Percentiles rank a stretch among this genome's conserved stretches.
These are phyloP conservation scores for Mastomys natalensis DNA, from an alignment of 2,113 vertebrate genomes.

Conservation along the genomic window DNA sequence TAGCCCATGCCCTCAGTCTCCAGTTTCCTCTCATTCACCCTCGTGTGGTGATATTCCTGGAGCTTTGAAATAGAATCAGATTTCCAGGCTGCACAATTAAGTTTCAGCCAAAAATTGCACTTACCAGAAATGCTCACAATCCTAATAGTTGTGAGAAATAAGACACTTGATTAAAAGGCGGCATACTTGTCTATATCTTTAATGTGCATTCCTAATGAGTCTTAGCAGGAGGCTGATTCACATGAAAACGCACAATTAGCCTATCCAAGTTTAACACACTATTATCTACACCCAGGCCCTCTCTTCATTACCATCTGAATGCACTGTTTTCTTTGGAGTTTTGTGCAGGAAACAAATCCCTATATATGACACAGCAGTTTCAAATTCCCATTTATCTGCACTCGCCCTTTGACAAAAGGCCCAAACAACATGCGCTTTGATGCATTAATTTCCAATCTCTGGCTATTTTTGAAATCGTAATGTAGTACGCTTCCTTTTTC, in stretches of 20 bases:
- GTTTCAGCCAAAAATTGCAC: conserved; percentile 78
- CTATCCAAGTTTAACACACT: conserved; percentile 79
- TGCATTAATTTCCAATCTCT: conserved; percentile 79
- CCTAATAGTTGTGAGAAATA: conserved; percentile 81
- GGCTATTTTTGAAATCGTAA: conserved; percentile 75
- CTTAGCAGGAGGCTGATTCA: conserved; percentile 86
- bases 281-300: conserved; percentile 79
- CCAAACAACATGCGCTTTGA: conserved; percentile 72
- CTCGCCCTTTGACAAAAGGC: conserved; percentile 73
- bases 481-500: conserved; percentile 60
- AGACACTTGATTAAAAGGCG: conserved; percentile 85
- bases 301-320: conserved; percentile 83
- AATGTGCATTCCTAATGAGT: conserved; percentile 86
- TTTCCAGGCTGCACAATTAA: conserved; percentile 76
- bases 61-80: conserved; percentile 65
- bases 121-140: conserved; percentile 81
- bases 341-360: conserved; percentile 70
- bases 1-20: not conserved
- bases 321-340: conserved; percentile 72
- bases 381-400: conserved; percentile 64
- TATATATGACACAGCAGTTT: conserved; percentile 67
- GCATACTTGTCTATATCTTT: conserved; percentile 85
- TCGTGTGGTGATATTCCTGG: conserved; percentile 54
- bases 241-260: conserved; percentile 84
- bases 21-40: not conserved